Base-by-base conservation (phyloP, 2,888 invertebrate genomes). In the Tachina lurida region DNA sequence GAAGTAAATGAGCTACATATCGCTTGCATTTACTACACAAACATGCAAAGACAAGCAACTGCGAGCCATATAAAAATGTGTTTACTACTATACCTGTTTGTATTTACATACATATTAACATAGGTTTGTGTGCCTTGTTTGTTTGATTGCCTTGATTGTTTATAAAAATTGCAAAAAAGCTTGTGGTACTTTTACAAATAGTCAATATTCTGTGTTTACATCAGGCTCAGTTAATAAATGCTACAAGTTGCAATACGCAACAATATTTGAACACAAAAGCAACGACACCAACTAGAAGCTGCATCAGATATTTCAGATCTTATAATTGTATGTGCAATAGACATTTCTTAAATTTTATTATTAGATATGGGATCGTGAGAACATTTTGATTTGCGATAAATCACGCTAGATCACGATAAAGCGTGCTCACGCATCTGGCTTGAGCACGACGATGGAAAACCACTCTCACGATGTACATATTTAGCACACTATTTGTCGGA, bases 111-210 rank as follows among this genome's bases (percentile, higher is more conserved):
- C n/a, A n/a, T n/a, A 39, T 47, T 12, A 17, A 41, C 19, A 31
- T 63, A 1, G 31, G 31, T 31, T 31, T 31, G 52, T 54, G 19
- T 79, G 52, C 31, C 31, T 31, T 7, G 62, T 70, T 52, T 54
- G 7, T 70, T 52, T 54, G 7, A 45, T 78, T 52, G 62, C 63
- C 78, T 79, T 79, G 79, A 71, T 73, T 79, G 71, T 71, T 71
- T 71, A 31, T 17, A 70, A 71, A 71, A 45, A 41, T 19, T 12
- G 5, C 31, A 31, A 39, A 74, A 22, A 74, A 47, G 10, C 12
- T 65, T 65, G 31, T 75, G 22, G 54, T 56, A 76, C 65, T 47
- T 56, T 76, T 76, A 58, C 77, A 77, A 68, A 68, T 60, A 49
- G 39, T 41, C 58, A 77, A 77, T 58, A 77, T 77, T 77, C 77